Evolutionary conservation across 2,888 invertebrate genomes (phyloP).

Genomic region (Dascillus cervinus): DNA sequence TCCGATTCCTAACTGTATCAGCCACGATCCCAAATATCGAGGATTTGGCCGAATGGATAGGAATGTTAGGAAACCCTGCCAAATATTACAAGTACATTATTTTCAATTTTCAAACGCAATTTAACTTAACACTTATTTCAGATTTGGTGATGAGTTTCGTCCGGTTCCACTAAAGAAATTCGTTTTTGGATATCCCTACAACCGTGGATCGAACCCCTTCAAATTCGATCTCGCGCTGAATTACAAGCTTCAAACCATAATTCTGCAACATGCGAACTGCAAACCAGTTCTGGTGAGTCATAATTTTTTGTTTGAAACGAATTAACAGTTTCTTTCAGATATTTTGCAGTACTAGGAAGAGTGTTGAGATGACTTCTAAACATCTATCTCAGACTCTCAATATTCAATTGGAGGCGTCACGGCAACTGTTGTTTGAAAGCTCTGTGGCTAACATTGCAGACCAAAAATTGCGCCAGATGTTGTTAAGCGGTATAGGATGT

Average conservation of each 20-base stretch:
- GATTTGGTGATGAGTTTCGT: slow-evolving; percentile 62
- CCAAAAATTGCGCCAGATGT: slow-evolving; percentile 40
- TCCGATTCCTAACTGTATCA: slow-evolving; percentile 68
- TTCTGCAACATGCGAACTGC: slow-evolving; percentile 60
- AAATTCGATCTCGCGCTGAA: slow-evolving; percentile 71
- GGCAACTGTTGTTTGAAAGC: slow-evolving; percentile 46
- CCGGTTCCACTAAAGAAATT: slow-evolving; percentile 67
- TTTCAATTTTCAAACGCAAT: too few relatives aligned
- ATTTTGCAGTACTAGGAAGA: slow-evolving; percentile 73
- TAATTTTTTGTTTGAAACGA: slow-evolving; percentile 4
- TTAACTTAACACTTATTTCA: slow-evolving; percentile 30
- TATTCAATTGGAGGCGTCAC: slow-evolving; percentile 42
- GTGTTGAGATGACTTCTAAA: slow-evolving; percentile 60
- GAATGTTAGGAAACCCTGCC: slow-evolving; percentile 43
- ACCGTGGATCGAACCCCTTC: slow-evolving; percentile 53
- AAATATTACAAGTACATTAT: slow-evolving; percentile 47
- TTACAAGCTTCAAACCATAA: slow-evolving; percentile 62
- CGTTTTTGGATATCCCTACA: slow-evolving; percentile 61
- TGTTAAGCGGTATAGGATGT: slow-evolving; percentile 60
- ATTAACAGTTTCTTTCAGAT: slow-evolving; percentile 42
- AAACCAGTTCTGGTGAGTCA: slow-evolving; percentile 62
- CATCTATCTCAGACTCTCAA: slow-evolving; percentile 54
- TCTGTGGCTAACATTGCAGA: slow-evolving; percentile 34
- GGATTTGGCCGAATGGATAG: slow-evolving; percentile 68
- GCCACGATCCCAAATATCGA: slow-evolving; percentile 73